Base-by-base conservation (phyloP, 2,113 vertebrate species). In the Paraplagusia blochii region DNA sequence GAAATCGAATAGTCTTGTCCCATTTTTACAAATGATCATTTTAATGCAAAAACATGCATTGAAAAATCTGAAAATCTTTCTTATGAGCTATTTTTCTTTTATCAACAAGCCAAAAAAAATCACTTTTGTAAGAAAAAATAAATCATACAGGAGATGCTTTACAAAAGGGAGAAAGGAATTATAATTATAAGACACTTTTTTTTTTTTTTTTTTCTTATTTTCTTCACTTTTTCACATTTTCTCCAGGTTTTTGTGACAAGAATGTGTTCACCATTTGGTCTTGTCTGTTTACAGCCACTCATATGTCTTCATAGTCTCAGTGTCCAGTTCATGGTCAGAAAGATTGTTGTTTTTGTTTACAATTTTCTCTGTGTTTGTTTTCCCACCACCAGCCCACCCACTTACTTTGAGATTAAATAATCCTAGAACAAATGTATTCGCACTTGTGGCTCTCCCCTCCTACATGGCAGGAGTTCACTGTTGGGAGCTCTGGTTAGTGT, bases 351-450 rank as follows among this genome's bases (percentile, higher is more conserved):
- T 75, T 54, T 43, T 55, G 55, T 67, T 69, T 59, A 50, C 39
- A 35, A 34, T 47, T n/a, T 36, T 63, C 68, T 50, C 38, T 53
- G 47, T 54, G 58, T 38, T 47, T 29, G 2, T 63, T 54, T 53
- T 33, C 11, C 14, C 52, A 29, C 14, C 52, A 29, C 47, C 1
- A 19, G 47, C 53, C 48, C 67, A 60, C 65, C 69, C 52, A 47
- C 54, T 42, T 57, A 58, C 58, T 63, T 57, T 62, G 18, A 19
- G 62, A 76, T 72, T 72, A 77, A 87, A 83, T 75, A 85, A 85
- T 87, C 61, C 63, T 61, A 36, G 66, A 69, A 74, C 60, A 75
- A 60, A 89, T 87, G 89, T 88, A 90, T 88, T 90, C 74, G 66
- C 76, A 70, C 77, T 77, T 53, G 52, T 68, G 57, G 58, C 58